phyloP scores from a whole-genome alignment of 2,888 invertebrate species.

The Hyppa rectilinea region DNA sequence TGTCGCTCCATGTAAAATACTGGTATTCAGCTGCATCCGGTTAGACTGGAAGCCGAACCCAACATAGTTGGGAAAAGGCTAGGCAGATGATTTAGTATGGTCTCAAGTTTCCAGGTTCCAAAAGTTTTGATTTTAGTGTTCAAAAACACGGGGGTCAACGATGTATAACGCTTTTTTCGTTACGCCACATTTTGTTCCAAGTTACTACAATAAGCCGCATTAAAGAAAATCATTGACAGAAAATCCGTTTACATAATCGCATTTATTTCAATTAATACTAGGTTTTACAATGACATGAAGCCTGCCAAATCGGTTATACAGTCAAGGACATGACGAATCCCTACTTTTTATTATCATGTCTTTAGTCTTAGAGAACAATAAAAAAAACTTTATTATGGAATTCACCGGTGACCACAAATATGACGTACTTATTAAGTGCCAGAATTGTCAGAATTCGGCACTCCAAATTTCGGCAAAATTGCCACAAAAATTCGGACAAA shows the following conservation, averaged over 20 bases:
- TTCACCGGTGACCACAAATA: neutral
- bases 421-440: neutral
- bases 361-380: neutral
- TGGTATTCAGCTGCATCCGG: no score
- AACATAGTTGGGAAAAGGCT: no score
- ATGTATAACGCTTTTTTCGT: no score
- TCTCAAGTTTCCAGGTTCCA: no score
- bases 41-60: no score
- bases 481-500: neutral
- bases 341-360: neutral
- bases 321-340: constrained; percentile 8
- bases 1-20: no score
- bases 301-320: neutral
- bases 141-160: no score
- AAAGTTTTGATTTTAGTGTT: no score
- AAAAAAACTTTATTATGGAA: neutral
- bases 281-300: neutral
- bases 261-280: constrained; percentile 2
- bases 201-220: no score
- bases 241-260: neutral
- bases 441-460: neutral
- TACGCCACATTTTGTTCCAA: no score
- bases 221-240: neutral
- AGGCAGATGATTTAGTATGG: no score
- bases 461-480: neutral